Evolutionary conservation across 1,140 invertebrate genomes (phyloP).

Genomic region (Diorhabda elongata): DNA sequence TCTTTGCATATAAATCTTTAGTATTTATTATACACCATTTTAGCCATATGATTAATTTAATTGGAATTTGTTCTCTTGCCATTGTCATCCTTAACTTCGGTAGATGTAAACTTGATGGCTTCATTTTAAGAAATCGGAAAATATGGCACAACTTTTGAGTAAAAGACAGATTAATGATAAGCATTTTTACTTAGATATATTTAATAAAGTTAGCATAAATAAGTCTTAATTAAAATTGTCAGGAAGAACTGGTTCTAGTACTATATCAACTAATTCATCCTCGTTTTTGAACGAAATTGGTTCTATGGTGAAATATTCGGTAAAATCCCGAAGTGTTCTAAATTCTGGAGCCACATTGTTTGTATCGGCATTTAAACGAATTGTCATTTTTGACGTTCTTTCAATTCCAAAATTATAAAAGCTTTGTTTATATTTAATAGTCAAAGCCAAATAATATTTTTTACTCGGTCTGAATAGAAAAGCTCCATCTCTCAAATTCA

Average conservation of each 20-base stretch:
- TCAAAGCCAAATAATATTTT: conserved; percentile 16
- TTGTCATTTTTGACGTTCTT: conserved; percentile 3
- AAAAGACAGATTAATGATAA: too few species aligned
- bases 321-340: conserved; percentile 17
- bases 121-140: too few species aligned
- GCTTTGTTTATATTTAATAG: conserved; percentile 16
- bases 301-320: conserved; percentile 18
- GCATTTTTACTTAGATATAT: too few species aligned
- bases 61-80: too few species aligned
- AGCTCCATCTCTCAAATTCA: conserved; percentile 21
- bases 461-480: conserved; percentile 28
- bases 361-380: conserved; percentile 9
- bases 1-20: too few species aligned
- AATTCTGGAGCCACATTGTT: conserved; percentile 20
- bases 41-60: too few species aligned
- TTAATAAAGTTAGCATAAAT: too few species aligned
- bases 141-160: too few species aligned
- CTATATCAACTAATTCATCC: neutral
- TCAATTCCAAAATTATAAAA: conserved; percentile 28
- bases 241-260: conserved; percentile 3
- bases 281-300: conserved; percentile 12
- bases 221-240: neutral
- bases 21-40: too few species aligned
- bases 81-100: too few species aligned
- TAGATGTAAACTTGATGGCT: too few species aligned